These are phyloP conservation scores for Argopecten irradians DNA, from an alignment of 1,140 invertebrate genomes.

Conservation along the genomic window DNA sequence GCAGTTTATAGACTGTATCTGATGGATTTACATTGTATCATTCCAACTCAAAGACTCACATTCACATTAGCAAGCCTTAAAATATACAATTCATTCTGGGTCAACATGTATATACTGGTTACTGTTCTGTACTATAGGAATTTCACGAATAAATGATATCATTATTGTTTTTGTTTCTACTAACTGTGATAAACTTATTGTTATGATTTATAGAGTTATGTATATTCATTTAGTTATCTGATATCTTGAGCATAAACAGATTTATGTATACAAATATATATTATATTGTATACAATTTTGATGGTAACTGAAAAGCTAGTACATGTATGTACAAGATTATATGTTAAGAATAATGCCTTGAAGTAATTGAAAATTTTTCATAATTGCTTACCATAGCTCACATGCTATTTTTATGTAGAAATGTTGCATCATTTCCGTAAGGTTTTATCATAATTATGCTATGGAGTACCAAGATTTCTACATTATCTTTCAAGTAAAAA, in stretches of 20 bases:
- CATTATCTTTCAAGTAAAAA: background rate
- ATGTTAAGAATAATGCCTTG: background rate
- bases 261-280: background rate
- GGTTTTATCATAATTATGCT: background rate
- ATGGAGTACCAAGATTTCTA: background rate
- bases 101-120: no score
- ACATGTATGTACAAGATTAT: background rate
- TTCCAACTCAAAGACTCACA: no score
- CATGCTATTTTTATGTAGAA: background rate
- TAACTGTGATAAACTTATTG: constrained; percentile 3
- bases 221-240: background rate
- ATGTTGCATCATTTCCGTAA: background rate
- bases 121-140: no score
- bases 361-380: background rate
- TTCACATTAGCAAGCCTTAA: no score
- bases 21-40: no score
- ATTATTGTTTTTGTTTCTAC: background rate
- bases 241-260: background rate
- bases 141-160: background rate
- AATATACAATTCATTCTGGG: no score
- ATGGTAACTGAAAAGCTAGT: no score
- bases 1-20: no score
- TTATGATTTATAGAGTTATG: background rate
- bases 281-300: background rate
- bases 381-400: background rate